Base-by-base conservation (phyloP, 2,113 vertebrate species). In the Rhinopomastus cyanomelas region DNA sequence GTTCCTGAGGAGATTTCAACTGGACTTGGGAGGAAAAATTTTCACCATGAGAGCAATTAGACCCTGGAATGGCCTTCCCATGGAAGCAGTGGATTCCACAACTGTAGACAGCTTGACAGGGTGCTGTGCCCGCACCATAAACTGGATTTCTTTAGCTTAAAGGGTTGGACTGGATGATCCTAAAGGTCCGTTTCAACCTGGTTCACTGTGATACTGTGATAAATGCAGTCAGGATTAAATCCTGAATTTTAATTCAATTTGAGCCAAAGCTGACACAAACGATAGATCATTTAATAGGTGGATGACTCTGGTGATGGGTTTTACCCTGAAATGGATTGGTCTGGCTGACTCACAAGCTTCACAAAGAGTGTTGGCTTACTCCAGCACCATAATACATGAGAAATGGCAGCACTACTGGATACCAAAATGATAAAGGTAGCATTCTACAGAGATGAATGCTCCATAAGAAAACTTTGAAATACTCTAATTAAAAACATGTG, bases 401-500 rank as follows among this genome's bases (percentile, higher is more conserved):
- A 87, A 89, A 89, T 17, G 21, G 60, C 64, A 91, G 16, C 59
- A 51, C 30, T 89, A 80, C 82, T 80, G 85, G 56, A 72, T 46
- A 82, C 67, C 64, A 71, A 94, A 89, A 85, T 60, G 46, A 82
- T 83, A 69, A 93, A 87, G 55, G 68, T 19, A 80, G 37, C 3
- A 3, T 88, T 92, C 46, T 77, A 59, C 71, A n/a, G 23, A 74
- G 61, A 64, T n/a, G 5, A 88, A 85, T 91, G 67, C 48, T 36
- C 85, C 48, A 77, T 66, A 90, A 90, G 59, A 85, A 90, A 93
- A 87, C 23, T 92, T 72, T 76, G 23, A 87, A 93, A 48, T 34
- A 27, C 37, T 73, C 29, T 79, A 90, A 94, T 94, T 93, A 94
- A 60, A 81, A 86, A 81, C 64, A 15, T 64, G 19, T 82, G 62